Evolutionary conservation across 2,113 vertebrate genomes (phyloP), one percentile per base, ranked within the genome.

Genomic region (Hirundichthys speculiger): DNA sequence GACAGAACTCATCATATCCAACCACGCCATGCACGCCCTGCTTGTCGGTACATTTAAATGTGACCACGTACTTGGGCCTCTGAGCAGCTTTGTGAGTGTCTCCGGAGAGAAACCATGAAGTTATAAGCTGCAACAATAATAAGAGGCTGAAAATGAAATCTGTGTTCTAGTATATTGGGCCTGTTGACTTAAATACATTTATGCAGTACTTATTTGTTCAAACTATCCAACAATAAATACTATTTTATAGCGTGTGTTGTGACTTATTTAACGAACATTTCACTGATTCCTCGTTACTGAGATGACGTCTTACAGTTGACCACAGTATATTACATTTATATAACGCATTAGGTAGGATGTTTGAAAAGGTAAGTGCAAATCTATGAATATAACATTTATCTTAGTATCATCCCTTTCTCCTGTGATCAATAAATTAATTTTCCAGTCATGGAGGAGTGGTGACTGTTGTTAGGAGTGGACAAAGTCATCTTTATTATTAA

Each of bases 211-310:
- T 83, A 70, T 70, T 54, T 84, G 38, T 71, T 65, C 48, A 74
- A 53, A 60, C 30, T 71, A 81, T 69, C 53, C 34, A 46, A 49
- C 70, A 90, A 88, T 92, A 90, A 91, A 90, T 76, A 59, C 25
- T 74, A 85, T 91, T 91, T 92, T 90, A 87, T 86, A 86, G 80
- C 84, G 59, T 62, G 25, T 77, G 55, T 64, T 56, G 56, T 69
- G 56, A 48, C 1, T 64, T 52, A 54, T 69, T 74, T 45, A 34
- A 34, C 7, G 30, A 7, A 10, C 30, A 3, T 45, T 45, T 45
- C 41, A 45, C 15, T 11, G 14, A 12, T 50, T 10, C 15, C 12
- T 22, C 10, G 15, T 25, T 45, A 18, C 13, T 43, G n/a, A n/a
- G 14, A 43, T n/a, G 15, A n/a, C 16, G 41, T n/a, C 15, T n/a